A percentile compares a stretch with the other conserved stretches of the same genome.
phyloP scores from a whole-genome alignment of 2,797 vertebrate genomes.

The Falco rusticolus region DNA sequence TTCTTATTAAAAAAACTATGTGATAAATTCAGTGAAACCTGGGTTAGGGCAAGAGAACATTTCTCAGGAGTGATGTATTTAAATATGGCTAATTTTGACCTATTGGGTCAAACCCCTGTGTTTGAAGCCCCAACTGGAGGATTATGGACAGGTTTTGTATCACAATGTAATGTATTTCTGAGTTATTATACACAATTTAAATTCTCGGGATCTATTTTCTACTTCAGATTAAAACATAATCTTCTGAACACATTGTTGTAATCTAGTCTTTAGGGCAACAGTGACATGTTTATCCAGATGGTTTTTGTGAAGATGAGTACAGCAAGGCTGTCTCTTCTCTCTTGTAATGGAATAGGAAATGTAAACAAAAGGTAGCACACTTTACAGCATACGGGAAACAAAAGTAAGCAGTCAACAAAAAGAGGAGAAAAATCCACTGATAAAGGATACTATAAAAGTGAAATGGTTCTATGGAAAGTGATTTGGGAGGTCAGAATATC shows the following conservation, averaged over 20 bases:
- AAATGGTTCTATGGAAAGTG: neutral
- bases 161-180: neutral
- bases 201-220: neutral
- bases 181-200: neutral
- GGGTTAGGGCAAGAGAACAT: neutral
- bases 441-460: neutral
- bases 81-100: neutral
- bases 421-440: neutral
- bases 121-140: neutral
- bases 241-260: neutral
- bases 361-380: neutral
- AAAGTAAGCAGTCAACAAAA: neutral
- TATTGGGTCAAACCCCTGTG: neutral
- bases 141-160: neutral
- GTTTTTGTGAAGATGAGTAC: slow-evolving; percentile 17
- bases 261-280: neutral
- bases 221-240: neutral
- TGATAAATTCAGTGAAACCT: neutral
- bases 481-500: neutral
- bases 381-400: neutral
- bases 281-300: neutral
- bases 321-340: slow-evolving; percentile 21
- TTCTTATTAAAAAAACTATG: neutral
- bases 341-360: neutral
- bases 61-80: neutral